phyloP scores from a whole-genome alignment of 2,113 vertebrate genomes.

The Haplotaxodon microlepis region DNA sequence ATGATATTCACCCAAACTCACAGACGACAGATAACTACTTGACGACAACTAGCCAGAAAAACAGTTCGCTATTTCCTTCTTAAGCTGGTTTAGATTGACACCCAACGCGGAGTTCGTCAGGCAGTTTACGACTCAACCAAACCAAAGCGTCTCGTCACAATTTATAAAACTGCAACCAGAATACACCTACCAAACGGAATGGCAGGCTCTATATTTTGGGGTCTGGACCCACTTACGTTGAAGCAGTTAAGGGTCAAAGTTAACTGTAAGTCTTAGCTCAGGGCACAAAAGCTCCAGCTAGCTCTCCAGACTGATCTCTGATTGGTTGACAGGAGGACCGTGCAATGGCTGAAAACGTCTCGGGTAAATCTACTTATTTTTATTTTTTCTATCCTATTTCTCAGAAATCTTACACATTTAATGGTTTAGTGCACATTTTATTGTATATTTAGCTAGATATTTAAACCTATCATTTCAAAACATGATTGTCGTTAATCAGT shows the following conservation, averaged over 20 bases:
- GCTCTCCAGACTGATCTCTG: accelerated
- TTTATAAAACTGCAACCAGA: accelerated
- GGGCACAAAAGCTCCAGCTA: accelerated
- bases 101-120: not conserved
- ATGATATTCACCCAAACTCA: not conserved
- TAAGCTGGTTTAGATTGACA: accelerated
- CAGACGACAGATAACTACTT: not conserved
- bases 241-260: not conserved
- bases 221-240: not conserved
- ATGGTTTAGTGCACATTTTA: not conserved
- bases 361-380: not conserved
- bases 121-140: not conserved
- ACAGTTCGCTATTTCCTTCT: slow-evolving; percentile 18
- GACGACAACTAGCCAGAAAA: not conserved
- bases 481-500: not conserved
- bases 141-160: not conserved
- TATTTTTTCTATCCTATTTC: not conserved
- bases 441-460: not conserved
- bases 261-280: not conserved
- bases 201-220: not conserved
- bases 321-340: slow-evolving; percentile 8
- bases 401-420: not conserved
- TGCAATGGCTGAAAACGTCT: not conserved
- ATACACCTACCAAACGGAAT: not conserved
- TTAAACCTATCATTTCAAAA: not conserved